phyloP scores from a whole-genome alignment of 1,140 invertebrate genomes.

The Drosophila simulans region DNA sequence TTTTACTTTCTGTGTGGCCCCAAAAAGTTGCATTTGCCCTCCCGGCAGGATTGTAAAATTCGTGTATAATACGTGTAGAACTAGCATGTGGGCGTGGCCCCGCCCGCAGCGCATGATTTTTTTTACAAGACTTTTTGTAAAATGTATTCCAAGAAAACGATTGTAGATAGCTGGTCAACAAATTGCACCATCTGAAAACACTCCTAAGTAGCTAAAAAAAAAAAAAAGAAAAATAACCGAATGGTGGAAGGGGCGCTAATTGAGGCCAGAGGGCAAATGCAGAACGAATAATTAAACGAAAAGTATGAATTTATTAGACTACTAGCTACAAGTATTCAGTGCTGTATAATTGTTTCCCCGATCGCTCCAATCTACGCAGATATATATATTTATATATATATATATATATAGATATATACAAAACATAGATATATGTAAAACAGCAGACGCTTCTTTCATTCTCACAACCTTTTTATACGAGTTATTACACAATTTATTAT shows the following conservation, averaged over 20 bases:
- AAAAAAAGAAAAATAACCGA: constrained; percentile 8
- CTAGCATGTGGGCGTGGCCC: constrained; percentile 3
- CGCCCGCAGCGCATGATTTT: constrained; percentile 5
- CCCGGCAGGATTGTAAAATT: constrained; percentile 15
- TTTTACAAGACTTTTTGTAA: constrained; percentile 38
- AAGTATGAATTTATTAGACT: constrained; percentile 78
- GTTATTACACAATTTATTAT: constrained; percentile 74
- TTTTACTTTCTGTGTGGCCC: constrained; percentile 39
- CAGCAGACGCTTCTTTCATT: constrained; percentile 73
- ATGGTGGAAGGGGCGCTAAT: constrained; percentile 2
- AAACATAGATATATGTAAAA: constrained; percentile 40
- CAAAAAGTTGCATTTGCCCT: constrained; percentile 23
- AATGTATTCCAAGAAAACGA: constrained; percentile 22
- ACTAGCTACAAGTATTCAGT: constrained; percentile 51
- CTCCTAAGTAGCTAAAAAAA: constrained; percentile 26
- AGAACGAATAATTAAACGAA: constrained; percentile 67
- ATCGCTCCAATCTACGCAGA: constrained; percentile 48
- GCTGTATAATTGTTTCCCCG: constrained; percentile 65
- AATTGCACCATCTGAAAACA: constrained; percentile 38
- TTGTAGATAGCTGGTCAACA: constrained; percentile 43
- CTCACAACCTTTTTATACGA: constrained; percentile 70
- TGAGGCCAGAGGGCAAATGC: constrained; percentile 39
- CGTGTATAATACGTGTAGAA: constrained; percentile 35
- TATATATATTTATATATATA: constrained; percentile 35
- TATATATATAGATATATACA: constrained; percentile 19